Percentiles rank a stretch among this genome's conserved stretches.
Conservation (phyloP, 2,888 invertebrate species). For the Pammene fasciana region DNA sequence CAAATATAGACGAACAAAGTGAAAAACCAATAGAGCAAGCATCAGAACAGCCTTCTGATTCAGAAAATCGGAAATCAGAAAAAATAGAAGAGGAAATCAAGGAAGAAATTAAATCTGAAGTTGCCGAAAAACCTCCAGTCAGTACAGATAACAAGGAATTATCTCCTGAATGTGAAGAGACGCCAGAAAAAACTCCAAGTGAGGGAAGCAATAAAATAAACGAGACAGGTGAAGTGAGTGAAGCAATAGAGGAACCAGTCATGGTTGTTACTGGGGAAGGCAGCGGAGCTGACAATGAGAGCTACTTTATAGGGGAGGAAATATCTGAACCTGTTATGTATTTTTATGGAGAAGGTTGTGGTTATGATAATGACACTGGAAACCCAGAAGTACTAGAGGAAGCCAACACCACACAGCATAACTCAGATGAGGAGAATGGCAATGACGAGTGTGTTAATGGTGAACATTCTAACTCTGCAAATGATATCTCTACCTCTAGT, state of each 20-base stretch:
- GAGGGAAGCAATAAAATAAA: conserved; percentile 43
- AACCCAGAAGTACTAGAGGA: conserved; percentile 80
- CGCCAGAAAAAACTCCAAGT: conserved; percentile 43
- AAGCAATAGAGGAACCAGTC: conserved; percentile 88
- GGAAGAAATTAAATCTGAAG: conserved; percentile 31
- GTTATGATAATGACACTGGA: conserved; percentile 88
- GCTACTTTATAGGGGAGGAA: conserved; percentile 85
- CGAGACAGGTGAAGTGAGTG: conserved; percentile 72
- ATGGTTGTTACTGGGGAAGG: conserved; percentile 88
- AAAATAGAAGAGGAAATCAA: conserved; percentile 15
- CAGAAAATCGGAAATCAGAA: conserved; percentile 10
- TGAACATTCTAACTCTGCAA: conserved; percentile 55
- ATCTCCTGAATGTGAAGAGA: conserved; percentile 46
- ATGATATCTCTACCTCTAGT: conserved; percentile 60
- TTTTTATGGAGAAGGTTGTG: conserved; percentile 88
- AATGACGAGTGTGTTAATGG: conserved; percentile 71
- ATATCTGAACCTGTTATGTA: conserved; percentile 89
- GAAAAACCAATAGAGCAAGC: conserved; percentile 39
- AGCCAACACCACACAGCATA: conserved; percentile 56
- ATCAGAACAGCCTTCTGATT: conserved; percentile 24
- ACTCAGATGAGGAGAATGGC: conserved; percentile 64
- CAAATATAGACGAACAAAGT: conserved; percentile 45
- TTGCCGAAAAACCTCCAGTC: conserved; percentile 25
- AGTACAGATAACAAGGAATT: conserved; percentile 27
- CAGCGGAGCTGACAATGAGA: conserved; percentile 86